phyloP scores from a whole-genome alignment of 2,797 vertebrate genomes.

The Fratercula arctica region DNA sequence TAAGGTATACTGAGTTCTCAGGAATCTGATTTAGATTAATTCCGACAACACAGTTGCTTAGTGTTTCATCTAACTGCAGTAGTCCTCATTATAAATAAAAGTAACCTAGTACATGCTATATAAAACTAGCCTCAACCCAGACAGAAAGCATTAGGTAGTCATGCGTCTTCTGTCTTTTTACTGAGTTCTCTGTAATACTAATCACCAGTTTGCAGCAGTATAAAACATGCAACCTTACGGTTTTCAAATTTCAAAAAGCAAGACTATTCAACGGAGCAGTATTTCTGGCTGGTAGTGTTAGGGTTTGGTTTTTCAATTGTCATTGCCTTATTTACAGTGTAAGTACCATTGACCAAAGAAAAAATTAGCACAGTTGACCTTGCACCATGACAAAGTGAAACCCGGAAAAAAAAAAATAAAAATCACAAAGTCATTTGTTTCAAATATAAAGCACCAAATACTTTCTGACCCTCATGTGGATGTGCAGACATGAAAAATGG shows the following conservation, averaged over 20 bases:
- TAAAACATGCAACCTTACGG: fast-evolving
- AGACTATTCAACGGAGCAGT: neutral
- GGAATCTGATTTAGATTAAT: neutral
- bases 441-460: neutral
- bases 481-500: neutral
- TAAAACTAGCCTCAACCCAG: neutral
- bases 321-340: neutral
- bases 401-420: fast-evolving
- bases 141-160: neutral
- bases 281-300: neutral
- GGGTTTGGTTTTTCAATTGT: neutral
- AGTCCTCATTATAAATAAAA: neutral
- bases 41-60: neutral
- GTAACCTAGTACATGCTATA: neutral
- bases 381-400: neutral
- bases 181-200: neutral
- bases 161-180: neutral
- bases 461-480: neutral
- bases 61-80: neutral
- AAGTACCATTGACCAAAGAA: neutral
- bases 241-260: neutral
- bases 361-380: neutral
- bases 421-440: neutral
- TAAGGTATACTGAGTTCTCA: neutral
- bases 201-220: neutral